Evolutionary conservation across 2,113 vertebrate genomes (phyloP), one percentile per base, ranked within the genome.

Genomic region (Neofelis nebulosa): DNA sequence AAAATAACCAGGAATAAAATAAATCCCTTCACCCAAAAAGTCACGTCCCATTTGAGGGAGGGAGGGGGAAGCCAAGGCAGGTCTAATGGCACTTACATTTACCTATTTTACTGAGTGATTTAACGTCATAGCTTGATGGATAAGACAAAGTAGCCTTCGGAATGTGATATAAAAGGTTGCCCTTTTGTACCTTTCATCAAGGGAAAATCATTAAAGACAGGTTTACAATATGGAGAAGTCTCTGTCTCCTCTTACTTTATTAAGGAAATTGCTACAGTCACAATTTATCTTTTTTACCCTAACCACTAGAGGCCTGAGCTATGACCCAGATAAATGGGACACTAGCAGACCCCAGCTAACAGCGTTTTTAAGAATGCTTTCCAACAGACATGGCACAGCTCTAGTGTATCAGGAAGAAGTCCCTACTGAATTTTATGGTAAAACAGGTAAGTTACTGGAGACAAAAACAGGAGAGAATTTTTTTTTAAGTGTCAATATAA

Each of bases 1-100:
- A 29, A 93, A 94, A 76, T n/a, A 88, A 94, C 78, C 11, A 93
- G 79, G 33, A 94, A 94, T 76, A 87, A 95, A 63, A 94, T 86
- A 74, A 91, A 90, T 52, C 21, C 48, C 76, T 9, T 45, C 18
- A 79, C 48, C 76, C 16, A 79, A 73, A 76, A 78, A 65, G 73
- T 31, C 55, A 89, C 33, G 29, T 19, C 41, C 41, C n/a, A 84
- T 38, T 74, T 3, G 6, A 13, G 31, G 27, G 69, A 18, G 11
- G 11, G 57, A 5, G 12, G 36, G 33, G n/a, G 10, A 8, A 25
- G 38, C 25, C 65, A 95, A 18, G 41, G 6, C 15, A 86, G 19
- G 3, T 78, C 50, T 79, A 95, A 83, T 15, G 6, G 41, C 6
- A 61, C 41, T 55, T 74, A 63, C 19, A 71, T 65, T 82, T 68